Percentiles rank a stretch among this genome's conserved stretches.
Evolutionary conservation across 2,888 invertebrate genomes (phyloP).

Genomic region (Plebejus argus): DNA sequence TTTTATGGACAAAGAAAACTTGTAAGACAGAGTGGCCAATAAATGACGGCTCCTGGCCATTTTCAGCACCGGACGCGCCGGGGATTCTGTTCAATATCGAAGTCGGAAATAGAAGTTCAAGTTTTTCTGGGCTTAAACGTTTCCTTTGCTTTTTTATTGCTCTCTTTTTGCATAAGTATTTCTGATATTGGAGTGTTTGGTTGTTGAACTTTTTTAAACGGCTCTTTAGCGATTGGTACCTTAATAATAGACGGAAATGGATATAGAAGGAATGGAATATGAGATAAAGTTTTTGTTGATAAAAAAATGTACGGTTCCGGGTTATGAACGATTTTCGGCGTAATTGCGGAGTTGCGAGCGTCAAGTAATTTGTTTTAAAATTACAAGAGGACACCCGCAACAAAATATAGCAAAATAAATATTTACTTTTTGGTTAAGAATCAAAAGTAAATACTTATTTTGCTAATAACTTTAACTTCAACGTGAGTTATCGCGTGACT

Average conservation of each 20-base stretch:
- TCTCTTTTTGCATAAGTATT: background rate
- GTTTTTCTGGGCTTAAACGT: conserved; percentile 7
- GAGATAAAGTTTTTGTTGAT: too few relatives aligned
- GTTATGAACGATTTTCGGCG: too few relatives aligned
- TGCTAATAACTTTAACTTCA: background rate
- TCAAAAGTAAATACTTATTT: too few relatives aligned
- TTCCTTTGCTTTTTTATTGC: background rate
- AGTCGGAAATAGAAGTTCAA: conserved; percentile 27
- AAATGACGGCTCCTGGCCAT: conserved; percentile 65
- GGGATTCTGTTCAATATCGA: conserved; percentile 32
- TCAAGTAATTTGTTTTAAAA: too few relatives aligned
- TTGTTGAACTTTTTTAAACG: background rate
- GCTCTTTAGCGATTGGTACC: too few relatives aligned
- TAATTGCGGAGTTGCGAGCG: too few relatives aligned
- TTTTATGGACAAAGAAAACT: conserved; percentile 28
- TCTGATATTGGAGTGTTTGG: background rate
- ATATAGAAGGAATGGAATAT: too few relatives aligned
- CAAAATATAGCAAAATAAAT: too few relatives aligned
- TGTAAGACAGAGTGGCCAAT: conserved; percentile 56
- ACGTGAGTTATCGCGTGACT: background rate
- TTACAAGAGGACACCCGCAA: too few relatives aligned
- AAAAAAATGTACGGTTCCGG: too few relatives aligned
- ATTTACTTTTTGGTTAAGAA: too few relatives aligned
- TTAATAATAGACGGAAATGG: too few relatives aligned
- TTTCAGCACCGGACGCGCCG: conserved; percentile 59